phyloP scores from a whole-genome alignment of 92 coral and sea anemone genomes.

The Zoanthus gigantus region DNA sequence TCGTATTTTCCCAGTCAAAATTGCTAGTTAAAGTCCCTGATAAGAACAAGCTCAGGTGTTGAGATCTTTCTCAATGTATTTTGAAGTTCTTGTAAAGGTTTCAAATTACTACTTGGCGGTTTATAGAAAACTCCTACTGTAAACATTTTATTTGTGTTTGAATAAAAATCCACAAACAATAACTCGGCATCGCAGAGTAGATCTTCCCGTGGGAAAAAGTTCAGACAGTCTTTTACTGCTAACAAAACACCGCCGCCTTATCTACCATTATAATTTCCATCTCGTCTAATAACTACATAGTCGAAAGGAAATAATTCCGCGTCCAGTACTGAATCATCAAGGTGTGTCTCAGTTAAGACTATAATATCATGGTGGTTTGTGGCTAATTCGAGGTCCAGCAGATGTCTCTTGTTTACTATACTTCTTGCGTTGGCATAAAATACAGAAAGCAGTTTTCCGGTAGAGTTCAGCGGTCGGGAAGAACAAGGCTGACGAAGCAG shows the following conservation, averaged over 20 bases:
- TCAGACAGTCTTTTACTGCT: constrained; percentile 17
- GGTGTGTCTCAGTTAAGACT: constrained; percentile 19
- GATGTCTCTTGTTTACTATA: constrained; percentile 28
- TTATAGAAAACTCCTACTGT: constrained; percentile 30
- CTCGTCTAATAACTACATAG: constrained; percentile 17
- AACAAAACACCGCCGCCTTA: constrained; percentile 30
- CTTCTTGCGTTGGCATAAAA: background rate
- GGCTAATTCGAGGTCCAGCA: background rate
- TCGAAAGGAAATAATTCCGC: constrained; percentile 27
- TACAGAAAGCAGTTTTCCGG: background rate
- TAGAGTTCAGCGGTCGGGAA: background rate
- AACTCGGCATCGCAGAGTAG: background rate
- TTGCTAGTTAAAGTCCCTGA: constrained; percentile 38
- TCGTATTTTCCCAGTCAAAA: constrained; percentile 16
- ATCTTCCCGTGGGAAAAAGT: constrained; percentile 10
- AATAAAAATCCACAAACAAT: background rate
- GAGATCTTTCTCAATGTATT: constrained; percentile 25
- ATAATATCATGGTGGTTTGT: background rate
- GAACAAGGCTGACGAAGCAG: background rate
- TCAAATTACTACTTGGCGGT: constrained; percentile 3
- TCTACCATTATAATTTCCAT: background rate
- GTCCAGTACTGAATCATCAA: background rate
- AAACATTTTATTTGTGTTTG: background rate
- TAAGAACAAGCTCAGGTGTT: constrained; percentile 30
- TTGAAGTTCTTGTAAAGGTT: constrained; percentile 31